Percentiles rank a stretch among this genome's conserved stretches.
Evolutionary conservation across 2,113 vertebrate species (phyloP).

Genomic region (Dasyurus viverrinus): DNA sequence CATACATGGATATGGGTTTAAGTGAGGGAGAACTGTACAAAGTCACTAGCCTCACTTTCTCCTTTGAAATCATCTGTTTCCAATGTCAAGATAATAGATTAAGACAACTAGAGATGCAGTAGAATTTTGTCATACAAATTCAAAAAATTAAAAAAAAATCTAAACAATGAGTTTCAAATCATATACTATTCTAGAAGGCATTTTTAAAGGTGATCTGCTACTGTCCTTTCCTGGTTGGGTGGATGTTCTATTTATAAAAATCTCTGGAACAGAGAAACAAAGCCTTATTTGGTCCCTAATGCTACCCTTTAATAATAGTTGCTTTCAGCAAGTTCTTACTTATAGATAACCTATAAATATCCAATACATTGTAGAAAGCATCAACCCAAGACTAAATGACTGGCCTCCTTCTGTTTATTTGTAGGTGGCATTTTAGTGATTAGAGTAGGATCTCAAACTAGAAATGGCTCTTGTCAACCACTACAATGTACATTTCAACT

Average conservation of each 20-base stretch:
- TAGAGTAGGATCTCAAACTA: slow-evolving; percentile 3
- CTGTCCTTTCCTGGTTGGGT: neutral
- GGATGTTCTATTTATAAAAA: slow-evolving; percentile 8
- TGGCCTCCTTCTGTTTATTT: slow-evolving; percentile 45
- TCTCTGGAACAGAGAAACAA: neutral
- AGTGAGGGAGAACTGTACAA: too few species aligned
- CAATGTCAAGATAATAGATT: too few species aligned
- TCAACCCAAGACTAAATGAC: neutral
- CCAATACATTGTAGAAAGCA: neutral
- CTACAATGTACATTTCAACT: slow-evolving; percentile 40
- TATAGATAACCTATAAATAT: neutral
- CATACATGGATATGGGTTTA: too few species aligned
- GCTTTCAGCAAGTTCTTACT: slow-evolving; percentile 23
- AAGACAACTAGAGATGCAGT: neutral
- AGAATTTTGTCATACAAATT: neutral
- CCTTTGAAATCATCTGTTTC: too few species aligned
- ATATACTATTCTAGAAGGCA: slow-evolving; percentile 1
- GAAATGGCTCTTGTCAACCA: slow-evolving; percentile 36
- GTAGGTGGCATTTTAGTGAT: slow-evolving; percentile 25
- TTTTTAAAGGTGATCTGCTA: neutral
- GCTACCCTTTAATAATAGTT: neutral
- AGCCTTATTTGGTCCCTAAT: neutral
- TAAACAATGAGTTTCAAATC: neutral
- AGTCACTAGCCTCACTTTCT: too few species aligned
- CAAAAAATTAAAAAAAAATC: too few species aligned